Percentiles rank a stretch among this genome's conserved stretches.
These are phyloP conservation scores for Papilio glaucus DNA, from an alignment of 1,140 invertebrate species.

Conservation along the genomic window DNA sequence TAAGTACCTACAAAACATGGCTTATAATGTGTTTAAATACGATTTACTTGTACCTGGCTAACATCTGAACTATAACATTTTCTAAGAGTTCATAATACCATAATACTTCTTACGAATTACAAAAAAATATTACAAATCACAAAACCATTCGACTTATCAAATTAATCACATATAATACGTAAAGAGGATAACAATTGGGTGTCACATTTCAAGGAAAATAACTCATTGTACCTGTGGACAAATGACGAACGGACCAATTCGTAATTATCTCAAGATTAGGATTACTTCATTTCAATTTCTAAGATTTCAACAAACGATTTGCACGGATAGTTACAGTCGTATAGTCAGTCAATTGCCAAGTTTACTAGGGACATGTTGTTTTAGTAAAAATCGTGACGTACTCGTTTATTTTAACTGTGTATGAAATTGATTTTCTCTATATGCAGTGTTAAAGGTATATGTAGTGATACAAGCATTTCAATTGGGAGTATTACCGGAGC, in stretches of 20 bases:
- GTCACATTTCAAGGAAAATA: conserved; percentile 26
- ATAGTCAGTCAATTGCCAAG: conserved; percentile 2
- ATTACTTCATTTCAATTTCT: conserved; percentile 22
- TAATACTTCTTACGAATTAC: not conserved
- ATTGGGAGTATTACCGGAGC: not conserved
- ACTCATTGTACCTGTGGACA: not conserved
- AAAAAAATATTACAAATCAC: not conserved
- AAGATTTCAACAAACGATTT: not conserved
- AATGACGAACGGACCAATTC: not conserved
- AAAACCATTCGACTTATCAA: conserved; percentile 17
- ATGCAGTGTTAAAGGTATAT: not conserved
- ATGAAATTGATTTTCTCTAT: not conserved
- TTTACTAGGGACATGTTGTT: not conserved
- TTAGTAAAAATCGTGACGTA: not conserved
- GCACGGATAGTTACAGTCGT: not conserved
- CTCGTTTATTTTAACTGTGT: no score
- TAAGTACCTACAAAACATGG: no score
- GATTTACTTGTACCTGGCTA: not conserved
- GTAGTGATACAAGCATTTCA: not conserved
- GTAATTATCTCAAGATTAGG: conserved; percentile 33
- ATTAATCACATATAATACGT: conserved; percentile 27
- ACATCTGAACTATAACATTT: conserved; percentile 6
- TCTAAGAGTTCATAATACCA: no score
- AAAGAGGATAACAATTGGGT: conserved; percentile 18
- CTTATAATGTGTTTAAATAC: not conserved